phyloP scores from a whole-genome alignment of 2,888 invertebrate species.

The Pemphredon lugubris region DNA sequence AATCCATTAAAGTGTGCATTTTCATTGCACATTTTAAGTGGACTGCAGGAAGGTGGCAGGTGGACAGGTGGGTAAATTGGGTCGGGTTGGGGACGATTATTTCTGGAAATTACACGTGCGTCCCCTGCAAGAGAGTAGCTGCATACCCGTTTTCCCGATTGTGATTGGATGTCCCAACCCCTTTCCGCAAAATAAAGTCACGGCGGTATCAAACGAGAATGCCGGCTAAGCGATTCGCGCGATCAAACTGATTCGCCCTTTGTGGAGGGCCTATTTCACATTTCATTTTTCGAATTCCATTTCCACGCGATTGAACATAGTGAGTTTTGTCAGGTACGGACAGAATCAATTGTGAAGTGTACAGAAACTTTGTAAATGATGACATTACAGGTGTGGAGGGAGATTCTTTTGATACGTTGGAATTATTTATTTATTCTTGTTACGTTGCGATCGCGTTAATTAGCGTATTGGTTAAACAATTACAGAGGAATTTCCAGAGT shows the following conservation, averaged over 20 bases:
- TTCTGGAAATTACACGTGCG: conserved; percentile 55
- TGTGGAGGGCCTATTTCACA: conserved; percentile 2
- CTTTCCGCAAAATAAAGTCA: conserved; percentile 16
- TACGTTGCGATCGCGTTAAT: no score
- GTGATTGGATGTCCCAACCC: conserved; percentile 15
- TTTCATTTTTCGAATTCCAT: neutral
- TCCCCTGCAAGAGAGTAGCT: conserved; percentile 23
- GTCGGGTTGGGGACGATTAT: conserved; percentile 47
- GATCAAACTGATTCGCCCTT: conserved; percentile 14
- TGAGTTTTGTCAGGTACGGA: neutral
- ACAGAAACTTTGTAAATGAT: no score
- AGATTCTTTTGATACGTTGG: no score
- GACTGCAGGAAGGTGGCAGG: conserved; percentile 28
- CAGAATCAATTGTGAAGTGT: neutral
- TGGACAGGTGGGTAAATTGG: conserved; percentile 40
- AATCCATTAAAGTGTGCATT: conserved; percentile 30
- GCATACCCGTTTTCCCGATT: conserved; percentile 28
- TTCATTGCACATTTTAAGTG: conserved; percentile 49
- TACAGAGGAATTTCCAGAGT: no score
- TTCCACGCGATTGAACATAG: neutral
- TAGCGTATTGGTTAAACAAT: no score
- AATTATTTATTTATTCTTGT: no score
- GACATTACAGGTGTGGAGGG: no score
- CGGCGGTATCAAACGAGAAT: conserved; percentile 29
- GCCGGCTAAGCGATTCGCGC: conserved; percentile 18